Base-by-base conservation (phyloP, 2,888 invertebrate species). In the Drosophila rubida region DNA sequence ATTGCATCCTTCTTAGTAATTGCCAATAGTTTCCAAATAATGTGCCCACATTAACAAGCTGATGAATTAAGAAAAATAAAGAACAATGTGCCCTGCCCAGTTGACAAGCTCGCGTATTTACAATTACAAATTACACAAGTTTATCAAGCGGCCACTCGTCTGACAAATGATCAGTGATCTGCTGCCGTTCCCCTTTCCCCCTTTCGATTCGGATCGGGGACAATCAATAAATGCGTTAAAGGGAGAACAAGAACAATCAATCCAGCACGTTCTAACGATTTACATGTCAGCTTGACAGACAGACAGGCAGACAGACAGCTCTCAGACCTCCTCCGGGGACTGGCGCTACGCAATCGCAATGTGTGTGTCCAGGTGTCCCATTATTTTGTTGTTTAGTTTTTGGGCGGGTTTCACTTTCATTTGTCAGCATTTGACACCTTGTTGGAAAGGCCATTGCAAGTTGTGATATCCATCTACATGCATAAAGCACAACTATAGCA, bases 371-470 rank as follows among this genome's bases (percentile, higher is more conserved):
- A 23, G 23, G 71, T 80, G 82, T 81, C 82, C 81, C 42, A 5
- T 13, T 22, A 53, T 51, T 42, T 13, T 37, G 25, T 25, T 2
- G 19, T 19, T 19, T 19, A 19, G 19, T 11, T 23, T 11, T 22
- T 48, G 41, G 55, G 11, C 49, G 62, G 70, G 69, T 89, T 90
- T 90, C 86, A 88, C 85, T 90, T 90, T 89, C 87, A 89, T 88
- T 90, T 89, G 88, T 89, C 87, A 85, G 68, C 65, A 65, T 70
- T 85, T 89, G 89, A 89, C 90, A 90, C 89, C 88, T 89, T 88
- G 85, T 88, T 64, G 53, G 54, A 58, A 59, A 65, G 69, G 57
- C 37, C 44, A 61, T 57, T 74, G 72, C 72, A 75, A 75, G 63
- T 71, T 65, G 62, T 13, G 80, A 82, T 82, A 80, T 19, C 32